Percentiles rank a stretch among this genome's conserved stretches.
Evolutionary conservation across 2,888 invertebrate genomes (phyloP).

Genomic region (Aphidius colemani): DNA sequence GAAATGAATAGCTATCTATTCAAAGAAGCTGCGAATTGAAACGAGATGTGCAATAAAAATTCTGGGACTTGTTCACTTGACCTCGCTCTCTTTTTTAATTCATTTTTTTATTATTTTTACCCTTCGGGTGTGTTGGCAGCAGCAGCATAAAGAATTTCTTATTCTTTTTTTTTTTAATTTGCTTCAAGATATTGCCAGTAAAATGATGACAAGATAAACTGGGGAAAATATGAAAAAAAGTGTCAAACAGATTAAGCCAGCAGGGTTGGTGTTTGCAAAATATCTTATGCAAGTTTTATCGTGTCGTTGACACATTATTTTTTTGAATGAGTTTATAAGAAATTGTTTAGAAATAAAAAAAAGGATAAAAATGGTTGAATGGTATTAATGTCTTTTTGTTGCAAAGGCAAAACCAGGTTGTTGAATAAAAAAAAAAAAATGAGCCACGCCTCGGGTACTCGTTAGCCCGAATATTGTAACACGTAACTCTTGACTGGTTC

Average conservation of each 20-base stretch:
- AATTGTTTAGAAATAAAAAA: not conserved
- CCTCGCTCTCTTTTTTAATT: constrained; percentile 14
- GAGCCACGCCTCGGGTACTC: constrained; percentile 13
- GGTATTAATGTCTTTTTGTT: not conserved
- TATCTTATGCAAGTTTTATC: constrained; percentile 18
- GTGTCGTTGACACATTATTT: not conserved
- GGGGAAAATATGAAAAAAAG: constrained; percentile 4
- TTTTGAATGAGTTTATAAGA: not conserved
- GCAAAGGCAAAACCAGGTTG: not conserved
- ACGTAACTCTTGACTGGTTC: constrained; percentile 3
- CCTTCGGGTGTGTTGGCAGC: not conserved
- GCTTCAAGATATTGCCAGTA: constrained; percentile 1
- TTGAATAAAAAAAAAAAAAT: not conserved
- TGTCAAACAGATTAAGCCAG: constrained; percentile 9
- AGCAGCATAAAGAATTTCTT: not conserved
- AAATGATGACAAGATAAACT: constrained; percentile 9
- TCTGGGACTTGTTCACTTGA: not conserved
- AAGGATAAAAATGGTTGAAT: no score
- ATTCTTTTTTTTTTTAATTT: not conserved
- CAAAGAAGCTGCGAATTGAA: no score
- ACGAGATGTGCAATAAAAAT: no score
- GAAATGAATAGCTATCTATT: no score
- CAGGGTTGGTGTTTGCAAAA: constrained; percentile 18
- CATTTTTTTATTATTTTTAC: not conserved
- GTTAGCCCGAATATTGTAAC: constrained; percentile 15